Percentiles rank a stretch among this genome's conserved stretches.
These are phyloP conservation scores for Xyrauchen texanus DNA, from an alignment of 2,113 vertebrate species.

Conservation along the genomic window DNA sequence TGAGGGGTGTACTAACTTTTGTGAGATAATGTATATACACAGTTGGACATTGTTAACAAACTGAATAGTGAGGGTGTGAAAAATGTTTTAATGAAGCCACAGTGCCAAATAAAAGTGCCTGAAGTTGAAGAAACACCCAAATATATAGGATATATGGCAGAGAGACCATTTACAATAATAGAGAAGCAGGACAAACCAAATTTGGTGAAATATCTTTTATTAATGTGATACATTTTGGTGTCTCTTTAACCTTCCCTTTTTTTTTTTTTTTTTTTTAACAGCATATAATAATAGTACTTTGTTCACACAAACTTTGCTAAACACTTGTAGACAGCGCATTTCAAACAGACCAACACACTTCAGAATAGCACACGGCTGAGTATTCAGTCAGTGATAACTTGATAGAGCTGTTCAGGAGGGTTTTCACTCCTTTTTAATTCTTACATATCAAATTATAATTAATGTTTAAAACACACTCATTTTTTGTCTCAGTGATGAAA, in stretches of 20 bases:
- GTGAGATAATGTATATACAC: no score
- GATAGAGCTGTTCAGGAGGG: slow-evolving; percentile 71
- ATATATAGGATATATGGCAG: no score
- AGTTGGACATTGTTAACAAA: no score
- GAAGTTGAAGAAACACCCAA: no score
- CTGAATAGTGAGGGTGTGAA: no score
- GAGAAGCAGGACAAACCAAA: neutral
- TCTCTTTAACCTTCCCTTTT: slow-evolving; percentile 75
- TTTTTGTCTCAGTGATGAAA: neutral
- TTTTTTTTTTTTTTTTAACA: slow-evolving; percentile 64
- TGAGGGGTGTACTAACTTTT: no score
- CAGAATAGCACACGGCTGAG: slow-evolving; percentile 82
- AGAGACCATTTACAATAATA: no score
- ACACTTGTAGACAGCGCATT: slow-evolving; percentile 79
- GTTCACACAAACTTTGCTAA: slow-evolving; percentile 88
- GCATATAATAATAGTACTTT: slow-evolving; percentile 85
- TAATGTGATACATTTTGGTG: slow-evolving; percentile 84
- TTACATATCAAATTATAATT: slow-evolving; percentile 31
- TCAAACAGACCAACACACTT: slow-evolving; percentile 81
- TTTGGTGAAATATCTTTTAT: slow-evolving; percentile 86
- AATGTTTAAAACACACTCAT: slow-evolving; percentile 64
- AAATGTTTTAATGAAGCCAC: no score
- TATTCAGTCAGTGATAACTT: slow-evolving; percentile 79
- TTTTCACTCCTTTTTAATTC: slow-evolving; percentile 64
- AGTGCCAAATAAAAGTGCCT: no score